Percentiles rank a stretch among this genome's conserved stretches.
phyloP scores from a whole-genome alignment of 1,140 invertebrate genomes.

The Popillia japonica region DNA sequence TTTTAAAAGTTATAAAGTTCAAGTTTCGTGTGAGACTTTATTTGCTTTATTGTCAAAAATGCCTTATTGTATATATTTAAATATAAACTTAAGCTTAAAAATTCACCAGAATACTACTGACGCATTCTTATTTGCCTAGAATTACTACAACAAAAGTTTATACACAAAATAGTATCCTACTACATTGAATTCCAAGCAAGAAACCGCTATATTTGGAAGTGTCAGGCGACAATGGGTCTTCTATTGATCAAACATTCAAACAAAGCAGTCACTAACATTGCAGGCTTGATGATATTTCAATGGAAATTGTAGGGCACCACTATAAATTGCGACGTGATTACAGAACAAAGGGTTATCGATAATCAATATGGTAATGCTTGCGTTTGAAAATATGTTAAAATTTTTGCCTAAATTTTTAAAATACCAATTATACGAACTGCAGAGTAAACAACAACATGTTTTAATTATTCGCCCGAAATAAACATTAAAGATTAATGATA shows the following conservation, averaged over 20 bases:
- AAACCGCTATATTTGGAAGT: slow-evolving; percentile 14
- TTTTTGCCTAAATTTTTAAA: background rate
- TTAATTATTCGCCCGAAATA: too few relatives aligned
- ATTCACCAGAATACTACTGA: too few relatives aligned
- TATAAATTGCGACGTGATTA: background rate
- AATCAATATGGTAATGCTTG: slow-evolving; percentile 20
- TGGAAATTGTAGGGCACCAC: slow-evolving; percentile 22
- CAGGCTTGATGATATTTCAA: background rate
- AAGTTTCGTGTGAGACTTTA: too few relatives aligned
- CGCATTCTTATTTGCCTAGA: too few relatives aligned
- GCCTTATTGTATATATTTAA: too few relatives aligned
- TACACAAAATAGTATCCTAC: too few relatives aligned
- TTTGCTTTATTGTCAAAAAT: too few relatives aligned
- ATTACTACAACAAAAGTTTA: too few relatives aligned
- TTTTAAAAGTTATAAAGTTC: too few relatives aligned
- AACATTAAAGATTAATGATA: too few relatives aligned
- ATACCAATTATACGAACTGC: background rate
- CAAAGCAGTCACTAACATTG: slow-evolving; percentile 6
- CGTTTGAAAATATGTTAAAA: background rate
- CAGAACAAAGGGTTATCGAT: slow-evolving; percentile 21
- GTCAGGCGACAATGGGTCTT: slow-evolving; percentile 28
- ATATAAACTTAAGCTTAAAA: too few relatives aligned
- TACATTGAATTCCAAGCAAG: background rate
- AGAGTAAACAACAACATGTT: too few relatives aligned
- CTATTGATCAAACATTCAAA: slow-evolving; percentile 32